A percentile compares a stretch with the other conserved stretches of the same genome.
Conservation (phyloP, 2,113 vertebrate species). For the Amia ocellicauda region DNA sequence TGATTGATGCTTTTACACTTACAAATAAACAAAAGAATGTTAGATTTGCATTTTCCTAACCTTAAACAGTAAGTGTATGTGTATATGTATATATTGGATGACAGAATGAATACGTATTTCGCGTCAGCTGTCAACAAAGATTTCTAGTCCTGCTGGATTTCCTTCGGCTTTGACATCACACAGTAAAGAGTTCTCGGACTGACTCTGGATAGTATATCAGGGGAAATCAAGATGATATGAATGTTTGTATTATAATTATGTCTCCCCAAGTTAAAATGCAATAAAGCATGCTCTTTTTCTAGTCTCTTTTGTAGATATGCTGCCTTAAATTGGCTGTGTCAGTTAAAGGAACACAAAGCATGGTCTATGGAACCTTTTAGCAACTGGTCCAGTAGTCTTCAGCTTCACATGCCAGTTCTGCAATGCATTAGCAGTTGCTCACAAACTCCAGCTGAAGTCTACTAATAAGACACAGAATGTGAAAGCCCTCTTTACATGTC, state of each 20-base stretch:
- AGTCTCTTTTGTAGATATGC: background rate
- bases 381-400: background rate
- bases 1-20: too few relatives aligned
- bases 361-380: background rate
- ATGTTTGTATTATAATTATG: background rate
- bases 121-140: too few relatives aligned
- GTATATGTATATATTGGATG: too few relatives aligned
- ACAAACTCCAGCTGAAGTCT: background rate
- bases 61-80: too few relatives aligned
- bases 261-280: background rate
- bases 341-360: background rate
- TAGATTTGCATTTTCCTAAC: too few relatives aligned
- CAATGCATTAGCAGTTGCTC: background rate
- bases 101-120: too few relatives aligned
- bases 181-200: background rate
- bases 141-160: too few relatives aligned
- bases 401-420: background rate
- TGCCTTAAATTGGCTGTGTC: background rate
- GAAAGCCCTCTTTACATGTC: slow-evolving; percentile 4
- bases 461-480: background rate
- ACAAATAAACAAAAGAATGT: too few relatives aligned
- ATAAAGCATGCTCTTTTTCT: background rate
- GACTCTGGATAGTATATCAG: background rate
- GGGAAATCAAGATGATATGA: background rate
- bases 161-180: background rate